These are phyloP conservation scores for Halictus ligatus DNA, from an alignment of 2,888 invertebrate genomes.

Conservation along the genomic window DNA sequence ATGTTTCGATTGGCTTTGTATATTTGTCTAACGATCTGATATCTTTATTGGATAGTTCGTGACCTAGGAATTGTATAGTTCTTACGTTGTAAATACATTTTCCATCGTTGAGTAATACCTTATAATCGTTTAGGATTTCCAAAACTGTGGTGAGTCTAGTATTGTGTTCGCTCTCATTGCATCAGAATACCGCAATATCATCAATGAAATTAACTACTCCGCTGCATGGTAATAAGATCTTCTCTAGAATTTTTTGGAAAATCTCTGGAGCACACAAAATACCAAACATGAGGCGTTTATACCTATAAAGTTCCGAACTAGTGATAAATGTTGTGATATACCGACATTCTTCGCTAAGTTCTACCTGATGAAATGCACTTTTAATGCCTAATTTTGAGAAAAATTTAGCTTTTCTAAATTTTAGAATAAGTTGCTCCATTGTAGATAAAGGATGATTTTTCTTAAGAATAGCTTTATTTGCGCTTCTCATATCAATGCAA, in stretches of 20 bases:
- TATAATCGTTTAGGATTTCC: constrained; percentile 38
- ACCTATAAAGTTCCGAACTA: constrained; percentile 77
- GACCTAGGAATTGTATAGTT: constrained; percentile 69
- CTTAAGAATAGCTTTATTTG: constrained; percentile 67
- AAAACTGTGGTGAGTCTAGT: constrained; percentile 57
- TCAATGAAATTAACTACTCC: constrained; percentile 74
- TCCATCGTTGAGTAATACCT: constrained; percentile 54
- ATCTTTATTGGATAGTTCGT: constrained; percentile 54
- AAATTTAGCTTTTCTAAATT: constrained; percentile 51
- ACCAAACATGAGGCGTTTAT: constrained; percentile 82
- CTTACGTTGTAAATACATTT: constrained; percentile 55
- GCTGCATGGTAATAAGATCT: constrained; percentile 75
- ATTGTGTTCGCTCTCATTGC: constrained; percentile 73
- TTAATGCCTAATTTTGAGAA: constrained; percentile 74
- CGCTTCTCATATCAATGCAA: constrained; percentile 70
- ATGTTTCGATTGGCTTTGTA: constrained; percentile 56
- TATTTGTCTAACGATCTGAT: constrained; percentile 58
- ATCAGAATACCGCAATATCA: constrained; percentile 79
- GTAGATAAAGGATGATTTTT: constrained; percentile 57
- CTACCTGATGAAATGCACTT: constrained; percentile 80
- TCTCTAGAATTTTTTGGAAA: constrained; percentile 78
- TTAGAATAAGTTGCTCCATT: constrained; percentile 44
- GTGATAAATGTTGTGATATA: constrained; percentile 80
- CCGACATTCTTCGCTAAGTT: constrained; percentile 74
- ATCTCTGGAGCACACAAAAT: constrained; percentile 83